Base-by-base conservation (phyloP, 1,140 invertebrate species). In the Daktulosphaira vitifoliae region DNA sequence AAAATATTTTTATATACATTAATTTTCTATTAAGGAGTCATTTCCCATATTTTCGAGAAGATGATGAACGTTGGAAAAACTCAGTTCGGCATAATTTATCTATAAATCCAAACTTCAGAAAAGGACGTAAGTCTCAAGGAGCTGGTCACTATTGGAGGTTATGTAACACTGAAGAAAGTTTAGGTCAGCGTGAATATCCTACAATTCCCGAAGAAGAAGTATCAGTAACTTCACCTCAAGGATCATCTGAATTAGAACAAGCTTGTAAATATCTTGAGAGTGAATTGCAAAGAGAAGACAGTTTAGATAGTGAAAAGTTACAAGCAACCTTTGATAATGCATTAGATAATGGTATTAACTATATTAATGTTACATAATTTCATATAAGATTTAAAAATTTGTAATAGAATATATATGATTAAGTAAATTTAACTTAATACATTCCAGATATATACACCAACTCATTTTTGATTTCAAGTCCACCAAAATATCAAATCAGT, bases 31-130 rank as follows among this genome's bases (percentile, higher is more conserved):
- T 25, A 76, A 91, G 89, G 5, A 85, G 88, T 70, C 86, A 84
- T 65, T 92, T 89, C 76, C 88, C 89, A 0, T 92, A 84, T 71
- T 92, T 89, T 74, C 88, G 89, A 72, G 84, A 86, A 37, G 87
- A 89, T 70, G 89, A 92, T 67, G 89, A 91, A 69, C 81, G 89
- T 68, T 92, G 89, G 89, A 92, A 92, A 73, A 92, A 92, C 74
- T 92, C 89, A 0, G 88, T 92, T 0, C 78, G 89, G 65, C 89
- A 91, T 73, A 91, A 91, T 76, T 76, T 92, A 15, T 90, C 88
- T 2, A 92, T 92, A 71, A 92, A 90, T 75, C 89, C 89, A 0
- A 88, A 91, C 73, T 92, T 92, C 71, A 81, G 88, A 3, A 92
- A 92, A 74, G 89, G 88, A 0, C 84, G 84, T 0, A 87, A 90